phyloP scores from a whole-genome alignment of 2,888 invertebrate species.

The Caenorhabditis sp. region DNA sequence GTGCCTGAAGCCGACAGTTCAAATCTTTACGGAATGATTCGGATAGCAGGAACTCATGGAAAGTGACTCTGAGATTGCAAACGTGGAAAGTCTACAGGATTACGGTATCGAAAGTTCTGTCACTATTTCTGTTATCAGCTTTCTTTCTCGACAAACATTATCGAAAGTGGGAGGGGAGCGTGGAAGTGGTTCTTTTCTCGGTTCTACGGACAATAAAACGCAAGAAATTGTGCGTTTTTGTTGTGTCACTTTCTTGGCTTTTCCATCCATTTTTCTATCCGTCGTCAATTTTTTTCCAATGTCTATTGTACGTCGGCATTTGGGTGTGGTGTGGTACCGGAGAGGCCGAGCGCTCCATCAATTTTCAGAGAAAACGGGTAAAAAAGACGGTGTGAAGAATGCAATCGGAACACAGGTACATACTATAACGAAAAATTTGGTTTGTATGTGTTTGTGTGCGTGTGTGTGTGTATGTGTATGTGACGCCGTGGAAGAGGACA shows the following conservation, averaged over 20 bases:
- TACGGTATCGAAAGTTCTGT: background rate
- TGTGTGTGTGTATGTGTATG: conserved; percentile 12
- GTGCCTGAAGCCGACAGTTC: no score
- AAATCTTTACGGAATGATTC: no score
- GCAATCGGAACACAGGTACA: conserved; percentile 36
- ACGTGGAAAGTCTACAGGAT: no score
- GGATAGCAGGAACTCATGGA: no score
- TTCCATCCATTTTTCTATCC: conserved; percentile 20
- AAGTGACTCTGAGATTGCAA: no score
- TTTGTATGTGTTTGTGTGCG: conserved; percentile 31
- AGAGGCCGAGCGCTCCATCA: no score
- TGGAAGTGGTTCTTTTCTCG: background rate
- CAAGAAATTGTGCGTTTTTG: conserved; percentile 26
- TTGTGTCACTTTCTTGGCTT: background rate
- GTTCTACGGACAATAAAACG: conserved; percentile 38
- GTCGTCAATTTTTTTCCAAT: background rate
- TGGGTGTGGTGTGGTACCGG: conserved; percentile 6
- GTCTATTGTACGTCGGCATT: background rate
- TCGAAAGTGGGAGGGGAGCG: background rate
- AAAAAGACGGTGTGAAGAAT: background rate
- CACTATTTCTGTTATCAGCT: background rate
- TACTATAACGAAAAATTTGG: conserved; percentile 43
- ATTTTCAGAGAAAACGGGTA: background rate
- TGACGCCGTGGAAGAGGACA: conserved; percentile 15
- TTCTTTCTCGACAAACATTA: background rate